These are phyloP conservation scores for Listronotus bonariensis DNA, from an alignment of 1,140 invertebrate genomes.

Conservation along the genomic window DNA sequence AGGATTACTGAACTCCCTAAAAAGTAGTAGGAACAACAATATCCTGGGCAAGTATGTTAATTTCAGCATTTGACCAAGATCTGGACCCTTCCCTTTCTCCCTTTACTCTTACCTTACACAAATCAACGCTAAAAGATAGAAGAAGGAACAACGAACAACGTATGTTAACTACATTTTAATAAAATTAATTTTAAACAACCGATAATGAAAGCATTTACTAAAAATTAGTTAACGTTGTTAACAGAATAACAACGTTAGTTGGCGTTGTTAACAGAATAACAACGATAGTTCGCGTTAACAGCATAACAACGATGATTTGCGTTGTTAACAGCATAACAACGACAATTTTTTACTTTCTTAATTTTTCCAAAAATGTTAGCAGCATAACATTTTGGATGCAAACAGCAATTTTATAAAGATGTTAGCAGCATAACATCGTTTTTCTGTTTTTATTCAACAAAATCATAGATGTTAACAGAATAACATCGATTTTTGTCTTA, in stretches of 20 bases:
- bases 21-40: constrained; percentile 16
- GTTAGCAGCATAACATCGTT: constrained; percentile 24
- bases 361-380: constrained; percentile 2
- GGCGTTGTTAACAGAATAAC: too few relatives aligned
- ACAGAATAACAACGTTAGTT: constrained; percentile 15
- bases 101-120: constrained; percentile 32
- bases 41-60: not conserved
- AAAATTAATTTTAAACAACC: not conserved
- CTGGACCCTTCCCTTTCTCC: constrained; percentile 23
- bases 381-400: not conserved
- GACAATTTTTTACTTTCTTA: too few relatives aligned
- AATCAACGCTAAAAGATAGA: constrained; percentile 7
- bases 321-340: not conserved
- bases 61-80: not conserved
- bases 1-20: not conserved
- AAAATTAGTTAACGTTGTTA: constrained; percentile 15
- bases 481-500: constrained; percentile 4
- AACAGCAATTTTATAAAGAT: not conserved
- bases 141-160: constrained; percentile 2
- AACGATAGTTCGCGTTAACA: not conserved
- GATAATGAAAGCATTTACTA: too few relatives aligned
- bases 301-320: not conserved
- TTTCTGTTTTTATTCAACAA: not conserved
- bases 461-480: constrained; percentile 19
- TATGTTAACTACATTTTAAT: constrained; percentile 14